Evolutionary conservation across 1,140 invertebrate species (phyloP).

Genomic region (Saxidomus purpurata): DNA sequence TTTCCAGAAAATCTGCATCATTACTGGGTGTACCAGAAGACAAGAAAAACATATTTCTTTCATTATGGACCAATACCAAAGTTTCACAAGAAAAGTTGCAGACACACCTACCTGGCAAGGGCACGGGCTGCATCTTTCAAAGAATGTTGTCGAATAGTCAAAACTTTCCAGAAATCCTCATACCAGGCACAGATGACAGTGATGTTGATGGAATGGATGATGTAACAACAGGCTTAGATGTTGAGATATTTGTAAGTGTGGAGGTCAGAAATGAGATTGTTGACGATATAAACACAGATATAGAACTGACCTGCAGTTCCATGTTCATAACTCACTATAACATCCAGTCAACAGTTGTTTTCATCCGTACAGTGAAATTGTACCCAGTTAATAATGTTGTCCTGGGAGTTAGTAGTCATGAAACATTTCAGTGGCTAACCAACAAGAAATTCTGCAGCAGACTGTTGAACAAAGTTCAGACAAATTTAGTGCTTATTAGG

Average conservation of each 20-base stretch:
- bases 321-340: conserved; percentile 76
- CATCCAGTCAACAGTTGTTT: conserved; percentile 63
- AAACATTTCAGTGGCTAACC: conserved; percentile 75
- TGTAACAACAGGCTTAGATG: conserved; percentile 32
- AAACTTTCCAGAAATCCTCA: conserved; percentile 62
- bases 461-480: conserved; percentile 71
- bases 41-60: conserved; percentile 18
- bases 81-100: not conserved
- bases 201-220: conserved; percentile 43
- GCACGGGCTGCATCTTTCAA: conserved; percentile 52
- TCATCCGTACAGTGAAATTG: conserved; percentile 66
- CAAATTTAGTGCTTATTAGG: conserved; percentile 74
- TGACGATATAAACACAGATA: not conserved
- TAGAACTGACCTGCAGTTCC: conserved; percentile 69
- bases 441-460: conserved; percentile 72
- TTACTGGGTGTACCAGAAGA: not conserved
- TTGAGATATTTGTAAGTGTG: conserved; percentile 37
- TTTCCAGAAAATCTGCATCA: conserved; percentile 47
- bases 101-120: conserved; percentile 43
- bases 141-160: conserved; percentile 61
- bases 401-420: conserved; percentile 81
- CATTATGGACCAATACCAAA: conserved; percentile 62
- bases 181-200: conserved; percentile 48
- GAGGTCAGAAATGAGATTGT: not conserved
- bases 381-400: conserved; percentile 78